These are phyloP conservation scores for Cordilura impudica DNA, from an alignment of 2,888 invertebrate species.

Conservation along the genomic window DNA sequence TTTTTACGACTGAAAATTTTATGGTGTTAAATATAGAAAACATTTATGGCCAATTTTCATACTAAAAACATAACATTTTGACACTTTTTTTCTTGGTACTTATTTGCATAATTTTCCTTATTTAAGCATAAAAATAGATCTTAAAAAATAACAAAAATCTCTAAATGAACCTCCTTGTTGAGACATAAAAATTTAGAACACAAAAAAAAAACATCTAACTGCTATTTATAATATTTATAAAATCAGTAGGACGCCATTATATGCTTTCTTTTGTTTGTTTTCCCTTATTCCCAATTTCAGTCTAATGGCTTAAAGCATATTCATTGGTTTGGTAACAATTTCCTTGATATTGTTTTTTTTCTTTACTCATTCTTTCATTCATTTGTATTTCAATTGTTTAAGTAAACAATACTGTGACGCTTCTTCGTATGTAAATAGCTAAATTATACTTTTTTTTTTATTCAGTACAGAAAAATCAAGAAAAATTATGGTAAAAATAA, in stretches of 20 bases:
- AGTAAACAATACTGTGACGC: slow-evolving; percentile 39
- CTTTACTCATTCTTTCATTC: background rate
- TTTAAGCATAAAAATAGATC: slow-evolving; percentile 16
- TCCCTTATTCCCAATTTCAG: background rate
- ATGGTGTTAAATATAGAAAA: slow-evolving; percentile 39
- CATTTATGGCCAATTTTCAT: slow-evolving; percentile 34
- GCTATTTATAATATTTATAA: background rate
- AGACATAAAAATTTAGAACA: background rate
- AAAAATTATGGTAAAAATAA: slow-evolving; percentile 8
- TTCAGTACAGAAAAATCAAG: background rate
- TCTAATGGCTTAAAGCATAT: background rate
- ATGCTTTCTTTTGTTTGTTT: slow-evolving; percentile 10
- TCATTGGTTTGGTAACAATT: background rate
- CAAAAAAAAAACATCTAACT: background rate
- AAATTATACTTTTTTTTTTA: slow-evolving; percentile 36
- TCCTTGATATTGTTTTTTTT: background rate
- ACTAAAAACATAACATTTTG: slow-evolving; percentile 6
- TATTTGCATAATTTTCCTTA: background rate
- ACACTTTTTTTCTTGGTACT: slow-evolving; percentile 2
- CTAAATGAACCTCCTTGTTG: slow-evolving; percentile 38
- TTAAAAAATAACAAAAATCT: background rate
- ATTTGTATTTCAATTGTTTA: slow-evolving; percentile 15
- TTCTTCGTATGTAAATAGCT: slow-evolving; percentile 54
- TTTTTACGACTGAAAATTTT: slow-evolving; percentile 30
- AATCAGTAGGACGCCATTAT: slow-evolving; percentile 34